Percentiles rank a stretch among this genome's conserved stretches.
Conservation (phyloP, 2,113 vertebrate genomes). For the Corvus cornix region DNA sequence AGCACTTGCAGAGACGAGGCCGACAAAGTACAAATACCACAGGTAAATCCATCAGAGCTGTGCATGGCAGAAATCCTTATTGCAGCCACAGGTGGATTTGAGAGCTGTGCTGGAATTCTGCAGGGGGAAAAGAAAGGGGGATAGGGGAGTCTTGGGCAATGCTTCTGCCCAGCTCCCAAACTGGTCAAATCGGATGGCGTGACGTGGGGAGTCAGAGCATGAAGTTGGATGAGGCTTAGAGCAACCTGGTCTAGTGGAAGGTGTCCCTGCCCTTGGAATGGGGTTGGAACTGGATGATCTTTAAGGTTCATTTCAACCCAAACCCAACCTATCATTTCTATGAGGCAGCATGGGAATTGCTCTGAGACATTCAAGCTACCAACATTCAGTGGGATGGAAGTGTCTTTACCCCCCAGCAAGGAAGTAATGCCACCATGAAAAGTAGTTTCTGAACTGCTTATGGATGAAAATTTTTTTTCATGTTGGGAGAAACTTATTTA, state of each 20-base stretch:
- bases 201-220: accelerated
- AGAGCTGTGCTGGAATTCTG: neutral
- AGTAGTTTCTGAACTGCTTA: neutral
- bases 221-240: neutral
- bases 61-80: neutral
- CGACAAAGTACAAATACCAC: neutral
- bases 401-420: neutral
- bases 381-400: neutral
- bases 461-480: neutral
- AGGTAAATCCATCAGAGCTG: neutral
- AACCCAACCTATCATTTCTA: accelerated
- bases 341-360: neutral
- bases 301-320: neutral
- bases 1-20: neutral
- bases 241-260: neutral
- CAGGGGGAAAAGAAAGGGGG: accelerated
- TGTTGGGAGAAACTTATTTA: neutral
- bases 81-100: neutral
- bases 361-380: too few relatives aligned
- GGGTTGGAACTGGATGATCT: neutral
- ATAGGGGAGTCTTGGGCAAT: too few relatives aligned
- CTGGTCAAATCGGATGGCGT: too few relatives aligned
- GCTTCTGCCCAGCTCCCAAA: neutral
- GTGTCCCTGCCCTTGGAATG: neutral
- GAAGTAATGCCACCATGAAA: neutral